phyloP scores from a whole-genome alignment of 2,888 invertebrate species.

The Gisinianus flammeolus region DNA sequence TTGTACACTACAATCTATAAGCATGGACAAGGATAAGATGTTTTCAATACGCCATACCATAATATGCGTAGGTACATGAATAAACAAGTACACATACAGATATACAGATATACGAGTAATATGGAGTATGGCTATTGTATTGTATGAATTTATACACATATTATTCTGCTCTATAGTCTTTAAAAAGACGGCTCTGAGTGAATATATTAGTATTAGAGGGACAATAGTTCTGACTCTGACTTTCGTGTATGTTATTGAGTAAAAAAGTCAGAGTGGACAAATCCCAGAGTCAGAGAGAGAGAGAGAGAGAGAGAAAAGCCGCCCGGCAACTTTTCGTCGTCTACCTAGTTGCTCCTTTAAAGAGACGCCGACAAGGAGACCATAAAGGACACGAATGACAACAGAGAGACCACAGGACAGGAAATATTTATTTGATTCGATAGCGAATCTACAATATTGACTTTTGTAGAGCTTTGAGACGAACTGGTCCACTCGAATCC shows the following conservation, averaged over 20 bases:
- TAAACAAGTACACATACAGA: too few species aligned
- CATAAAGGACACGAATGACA: conserved; percentile 38
- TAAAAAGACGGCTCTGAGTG: too few species aligned
- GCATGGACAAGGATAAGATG: conserved; percentile 32
- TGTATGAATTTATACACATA: too few species aligned
- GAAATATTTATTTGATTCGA: conserved; percentile 40
- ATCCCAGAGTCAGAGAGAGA: not conserved
- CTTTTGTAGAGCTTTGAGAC: conserved; percentile 29
- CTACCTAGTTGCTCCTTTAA: conserved; percentile 15
- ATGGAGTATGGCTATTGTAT: too few species aligned
- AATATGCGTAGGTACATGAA: not conserved
- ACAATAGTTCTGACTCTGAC: too few species aligned
- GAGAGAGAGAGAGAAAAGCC: conserved; percentile 32
- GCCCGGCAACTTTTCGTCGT: conserved; percentile 34
- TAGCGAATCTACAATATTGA: conserved; percentile 40
- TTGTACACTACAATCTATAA: not conserved
- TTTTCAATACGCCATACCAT: not conserved
- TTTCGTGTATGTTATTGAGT: too few species aligned
- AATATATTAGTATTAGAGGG: too few species aligned
- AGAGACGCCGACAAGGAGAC: conserved; percentile 21
- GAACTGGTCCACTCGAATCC: conserved; percentile 16
- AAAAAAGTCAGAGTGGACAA: not conserved
- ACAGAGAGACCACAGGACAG: conserved; percentile 28
- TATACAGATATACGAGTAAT: too few species aligned
- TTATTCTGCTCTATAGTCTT: too few species aligned